phyloP scores from a whole-genome alignment of 23 tunicate genomes.

The Trididemnum nubilum region DNA sequence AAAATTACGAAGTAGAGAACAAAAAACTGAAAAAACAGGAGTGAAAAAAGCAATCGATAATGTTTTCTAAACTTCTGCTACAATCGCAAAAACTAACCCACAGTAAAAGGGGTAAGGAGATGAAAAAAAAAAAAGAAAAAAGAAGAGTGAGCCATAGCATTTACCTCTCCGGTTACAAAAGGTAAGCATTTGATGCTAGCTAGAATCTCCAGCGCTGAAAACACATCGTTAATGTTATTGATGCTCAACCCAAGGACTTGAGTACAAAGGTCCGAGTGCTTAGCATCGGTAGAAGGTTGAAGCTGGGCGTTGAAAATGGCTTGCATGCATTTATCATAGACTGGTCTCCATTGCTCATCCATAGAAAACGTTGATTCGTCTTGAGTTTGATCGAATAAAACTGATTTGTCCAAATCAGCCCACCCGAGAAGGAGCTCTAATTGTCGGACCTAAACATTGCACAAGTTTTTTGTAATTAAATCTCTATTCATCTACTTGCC shows the following conservation, averaged over 20 bases:
- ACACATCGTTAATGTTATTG: conserved; percentile 7
- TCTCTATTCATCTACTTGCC: neutral
- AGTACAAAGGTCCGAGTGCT: neutral
- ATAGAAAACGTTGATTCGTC: neutral
- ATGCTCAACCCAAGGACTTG: neutral
- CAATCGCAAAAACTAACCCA: no score
- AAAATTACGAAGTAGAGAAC: no score
- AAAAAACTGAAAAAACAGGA: no score
- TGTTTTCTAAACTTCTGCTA: no score
- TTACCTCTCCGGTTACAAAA: conserved; percentile 23
- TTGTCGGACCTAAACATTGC: neutral
- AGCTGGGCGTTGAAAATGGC: neutral
- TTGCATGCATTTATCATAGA: conserved; percentile 1
- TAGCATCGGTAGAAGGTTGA: neutral
- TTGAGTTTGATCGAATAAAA: neutral
- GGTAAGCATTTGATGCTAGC: neutral
- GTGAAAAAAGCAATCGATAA: no score
- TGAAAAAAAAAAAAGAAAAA: no score
- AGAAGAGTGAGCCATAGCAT: no score
- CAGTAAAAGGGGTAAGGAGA: no score
- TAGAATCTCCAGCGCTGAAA: conserved; percentile 13
- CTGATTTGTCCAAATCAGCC: neutral
- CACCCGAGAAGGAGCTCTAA: conserved; percentile 21
- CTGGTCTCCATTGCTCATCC: neutral
- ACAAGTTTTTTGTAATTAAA: neutral